Percentiles rank a stretch among this genome's conserved stretches.
Evolutionary conservation across 2,113 vertebrate genomes (phyloP).

Genomic region (Microtus richardsoni): DNA sequence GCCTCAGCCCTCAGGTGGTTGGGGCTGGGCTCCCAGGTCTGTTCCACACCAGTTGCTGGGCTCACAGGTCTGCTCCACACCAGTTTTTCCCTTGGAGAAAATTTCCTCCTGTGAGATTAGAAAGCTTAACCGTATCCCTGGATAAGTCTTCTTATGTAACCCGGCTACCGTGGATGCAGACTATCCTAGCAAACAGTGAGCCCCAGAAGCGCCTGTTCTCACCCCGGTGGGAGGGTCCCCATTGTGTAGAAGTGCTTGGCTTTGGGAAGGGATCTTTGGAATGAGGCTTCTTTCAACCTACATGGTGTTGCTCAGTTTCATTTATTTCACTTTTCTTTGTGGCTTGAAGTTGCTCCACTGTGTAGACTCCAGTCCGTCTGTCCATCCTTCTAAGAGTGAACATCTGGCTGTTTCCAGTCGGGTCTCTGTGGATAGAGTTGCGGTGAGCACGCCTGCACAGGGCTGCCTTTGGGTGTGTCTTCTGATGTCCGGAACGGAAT

Average conservation of each 20-base stretch:
- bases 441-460: neutral
- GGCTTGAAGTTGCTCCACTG: no score
- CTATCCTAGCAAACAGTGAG: neutral
- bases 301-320: fast-evolving
- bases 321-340: neutral
- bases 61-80: no score
- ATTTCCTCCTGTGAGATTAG: neutral
- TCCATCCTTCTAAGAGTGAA: neutral
- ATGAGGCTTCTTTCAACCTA: fast-evolving
- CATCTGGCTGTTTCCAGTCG: neutral
- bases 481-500: neutral
- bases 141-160: no score
- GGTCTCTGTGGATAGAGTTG: neutral
- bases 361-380: neutral
- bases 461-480: neutral
- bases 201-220: no score
- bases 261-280: neutral
- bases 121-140: neutral
- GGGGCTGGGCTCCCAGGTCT: no score
- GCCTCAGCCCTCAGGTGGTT: neutral
- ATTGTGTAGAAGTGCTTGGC: fast-evolving
- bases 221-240: neutral
- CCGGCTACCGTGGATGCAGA: neutral
- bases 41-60: no score
- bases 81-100: neutral